phyloP scores from a whole-genome alignment of 2,888 invertebrate species.

The Diploptera punctata region DNA sequence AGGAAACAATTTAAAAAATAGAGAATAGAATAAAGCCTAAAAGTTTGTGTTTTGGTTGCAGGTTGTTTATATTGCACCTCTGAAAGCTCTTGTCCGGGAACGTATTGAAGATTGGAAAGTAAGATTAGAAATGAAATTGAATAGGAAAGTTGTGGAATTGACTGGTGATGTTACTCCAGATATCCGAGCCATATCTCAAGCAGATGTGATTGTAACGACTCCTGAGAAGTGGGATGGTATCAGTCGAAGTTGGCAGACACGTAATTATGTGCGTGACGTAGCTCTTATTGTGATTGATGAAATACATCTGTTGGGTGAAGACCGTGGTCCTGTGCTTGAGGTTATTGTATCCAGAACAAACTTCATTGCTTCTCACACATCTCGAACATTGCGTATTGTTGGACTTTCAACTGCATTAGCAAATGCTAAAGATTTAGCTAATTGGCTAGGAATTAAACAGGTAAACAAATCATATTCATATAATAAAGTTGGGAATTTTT shows the following conservation, averaged over 20 bases:
- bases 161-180: conserved; percentile 86
- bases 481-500: no score
- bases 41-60: no score
- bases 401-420: conserved; percentile 98
- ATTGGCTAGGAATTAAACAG: conserved; percentile 89
- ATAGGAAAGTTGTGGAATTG: conserved; percentile 90
- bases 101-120: conserved; percentile 94
- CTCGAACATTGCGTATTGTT: conserved; percentile 82
- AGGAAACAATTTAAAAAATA: no score
- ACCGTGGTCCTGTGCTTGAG: conserved; percentile 89
- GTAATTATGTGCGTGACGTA: conserved; percentile 92
- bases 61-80: no score
- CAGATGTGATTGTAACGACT: conserved; percentile 96
- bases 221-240: conserved; percentile 99
- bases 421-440: conserved; percentile 95
- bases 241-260: conserved; percentile 96
- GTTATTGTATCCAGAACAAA: conserved; percentile 98
- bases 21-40: no score
- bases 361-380: conserved; percentile 92
- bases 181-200: conserved; percentile 78
- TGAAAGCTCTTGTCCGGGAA: conserved; percentile 97
- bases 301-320: conserved; percentile 94
- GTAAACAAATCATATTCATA: no score
- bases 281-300: conserved; percentile 96
- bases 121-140: conserved; percentile 73